Evolutionary conservation across 2,113 vertebrate genomes (phyloP), one percentile per base, ranked within the genome.

Genomic region (Grammomys dolichurus): DNA sequence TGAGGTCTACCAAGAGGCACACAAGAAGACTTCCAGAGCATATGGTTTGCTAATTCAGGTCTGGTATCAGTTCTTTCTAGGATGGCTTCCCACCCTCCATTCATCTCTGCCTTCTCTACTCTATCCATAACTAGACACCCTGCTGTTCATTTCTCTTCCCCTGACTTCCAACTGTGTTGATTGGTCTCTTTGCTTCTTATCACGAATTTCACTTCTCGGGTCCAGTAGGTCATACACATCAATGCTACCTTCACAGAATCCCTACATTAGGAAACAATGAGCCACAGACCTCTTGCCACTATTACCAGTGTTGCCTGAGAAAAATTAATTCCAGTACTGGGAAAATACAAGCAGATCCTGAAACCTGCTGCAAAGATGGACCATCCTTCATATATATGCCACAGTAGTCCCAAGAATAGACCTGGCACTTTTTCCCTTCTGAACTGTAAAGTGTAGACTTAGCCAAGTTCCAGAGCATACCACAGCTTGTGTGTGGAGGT

Each of bases 51-150:
- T 48, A 70, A 33, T 1, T 7, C 0, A 16, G 46, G 36, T 51
- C 26, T 33, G 43, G 54, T 43, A 31, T n/a, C 24, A 12, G 26
- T 11, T 36, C 65, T 77, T 69, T 90, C 81, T 43, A 26, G 8
- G 11, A 78, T 78, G 8, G 5, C 31, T 69, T 65, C 63, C 9
- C 0, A 0, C 5, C 36, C 4, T 58, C 67, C 26, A 6, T n/a
- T 48, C 16, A 9, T 2, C 1, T 48, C 85, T 84, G 43, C 51
- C 77, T 63, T 48, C 72, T 76, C 73, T 10, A 5, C 72, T 54
- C 56, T 19, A 36, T 3, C 17, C 36, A 31, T 60, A 48, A 43
- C 16, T 31, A 22, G 43, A 48, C 11, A 4, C 40, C 11, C 48
- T 7, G 10, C 63, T 5, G 3, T 58, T 51, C 3, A 13, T 75